phyloP scores from a whole-genome alignment of 2,113 vertebrate species.

The Sitta europaea region DNA sequence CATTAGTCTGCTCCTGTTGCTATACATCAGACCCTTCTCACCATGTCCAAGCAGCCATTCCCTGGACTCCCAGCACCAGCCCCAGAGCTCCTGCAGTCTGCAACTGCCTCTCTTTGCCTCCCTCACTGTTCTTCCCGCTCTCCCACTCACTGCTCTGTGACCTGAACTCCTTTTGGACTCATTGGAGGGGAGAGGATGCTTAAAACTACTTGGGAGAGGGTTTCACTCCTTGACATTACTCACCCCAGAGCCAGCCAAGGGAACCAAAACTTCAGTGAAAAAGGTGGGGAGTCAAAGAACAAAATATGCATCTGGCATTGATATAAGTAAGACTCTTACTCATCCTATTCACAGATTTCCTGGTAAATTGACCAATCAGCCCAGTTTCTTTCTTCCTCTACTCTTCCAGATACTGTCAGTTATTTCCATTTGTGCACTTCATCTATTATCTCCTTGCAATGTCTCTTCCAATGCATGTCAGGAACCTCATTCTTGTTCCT shows the following conservation, averaged over 20 bases:
- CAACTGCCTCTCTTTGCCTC: neutral
- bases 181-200: neutral
- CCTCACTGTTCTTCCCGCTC: neutral
- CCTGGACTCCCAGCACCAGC: neutral
- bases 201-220: neutral
- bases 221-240: neutral
- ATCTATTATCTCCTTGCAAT: neutral
- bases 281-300: neutral
- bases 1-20: neutral
- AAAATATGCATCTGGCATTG: neutral
- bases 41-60: neutral
- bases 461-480: fast-evolving
- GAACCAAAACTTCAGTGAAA: neutral
- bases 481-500: neutral
- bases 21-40: neutral
- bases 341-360: neutral
- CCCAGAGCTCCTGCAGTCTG: neutral
- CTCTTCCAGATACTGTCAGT: neutral
- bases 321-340: neutral
- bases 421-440: neutral
- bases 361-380: neutral
- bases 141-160: neutral
- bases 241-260: neutral
- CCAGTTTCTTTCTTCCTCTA: neutral
- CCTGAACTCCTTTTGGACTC: neutral